Evolutionary conservation across 2,888 invertebrate genomes (phyloP).

Genomic region (Megalurothrips usitatus): DNA sequence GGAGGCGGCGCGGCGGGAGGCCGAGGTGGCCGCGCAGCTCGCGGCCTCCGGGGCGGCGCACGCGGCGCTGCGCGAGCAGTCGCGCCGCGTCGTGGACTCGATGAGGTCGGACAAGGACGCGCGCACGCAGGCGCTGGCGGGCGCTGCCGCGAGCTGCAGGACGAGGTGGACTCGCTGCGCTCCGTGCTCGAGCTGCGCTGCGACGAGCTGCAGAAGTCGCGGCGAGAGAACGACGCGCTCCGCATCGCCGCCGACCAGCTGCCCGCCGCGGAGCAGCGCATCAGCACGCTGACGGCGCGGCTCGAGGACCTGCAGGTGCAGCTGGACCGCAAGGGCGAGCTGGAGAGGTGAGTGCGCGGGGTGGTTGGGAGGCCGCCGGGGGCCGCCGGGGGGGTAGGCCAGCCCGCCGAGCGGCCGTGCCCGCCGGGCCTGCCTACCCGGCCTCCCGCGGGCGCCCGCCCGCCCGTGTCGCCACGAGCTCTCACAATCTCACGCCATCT

Average conservation of each 20-base stretch:
- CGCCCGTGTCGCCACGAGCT: too few relatives aligned
- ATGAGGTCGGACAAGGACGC: conserved; percentile 46
- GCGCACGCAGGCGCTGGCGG: conserved; percentile 34
- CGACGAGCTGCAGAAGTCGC: conserved; percentile 74
- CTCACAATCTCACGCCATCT: conserved; percentile 27
- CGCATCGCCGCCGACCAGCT: conserved; percentile 70
- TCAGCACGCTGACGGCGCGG: conserved; percentile 72
- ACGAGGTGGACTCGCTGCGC: conserved; percentile 76
- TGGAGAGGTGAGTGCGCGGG: conserved; percentile 62
- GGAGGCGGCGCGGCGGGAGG: conserved; percentile 41
- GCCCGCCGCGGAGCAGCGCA: conserved; percentile 64
- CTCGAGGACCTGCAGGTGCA: conserved; percentile 81
- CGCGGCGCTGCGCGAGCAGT: conserved; percentile 44
- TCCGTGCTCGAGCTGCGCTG: conserved; percentile 85
- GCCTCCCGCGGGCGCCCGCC: too few relatives aligned
- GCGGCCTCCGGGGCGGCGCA: conserved; percentile 42
- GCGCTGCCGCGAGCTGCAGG: conserved; percentile 49
- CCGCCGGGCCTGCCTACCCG: too few relatives aligned
- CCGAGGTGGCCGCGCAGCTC: conserved; percentile 40
- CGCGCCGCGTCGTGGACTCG: conserved; percentile 45
- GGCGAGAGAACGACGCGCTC: conserved; percentile 65
- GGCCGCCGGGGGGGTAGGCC: not conserved
- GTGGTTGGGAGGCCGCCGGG: too few relatives aligned
- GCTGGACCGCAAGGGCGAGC: conserved; percentile 62
- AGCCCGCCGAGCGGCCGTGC: too few relatives aligned